Percentiles rank a stretch among this genome's conserved stretches.
phyloP scores from a whole-genome alignment of 1,140 invertebrate species.

The Manduca sexta region DNA sequence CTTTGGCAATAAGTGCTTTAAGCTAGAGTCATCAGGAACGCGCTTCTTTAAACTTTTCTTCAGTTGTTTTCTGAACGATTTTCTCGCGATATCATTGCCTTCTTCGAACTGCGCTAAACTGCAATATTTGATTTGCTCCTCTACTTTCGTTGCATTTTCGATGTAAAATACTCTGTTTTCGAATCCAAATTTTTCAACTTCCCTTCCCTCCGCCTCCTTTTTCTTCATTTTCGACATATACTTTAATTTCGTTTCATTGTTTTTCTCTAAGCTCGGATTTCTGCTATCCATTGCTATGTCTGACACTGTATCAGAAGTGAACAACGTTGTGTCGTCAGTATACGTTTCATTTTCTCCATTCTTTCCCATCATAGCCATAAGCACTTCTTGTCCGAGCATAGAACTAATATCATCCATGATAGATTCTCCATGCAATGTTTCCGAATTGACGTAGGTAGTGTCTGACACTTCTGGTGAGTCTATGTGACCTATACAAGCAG shows the following conservation, averaged over 20 bases:
- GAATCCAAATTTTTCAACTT: conserved; percentile 78
- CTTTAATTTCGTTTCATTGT: conserved; percentile 60
- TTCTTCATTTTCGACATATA: conserved; percentile 68
- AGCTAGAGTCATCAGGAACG: conserved; percentile 32
- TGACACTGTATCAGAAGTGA: conserved; percentile 75
- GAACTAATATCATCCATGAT: conserved; percentile 85
- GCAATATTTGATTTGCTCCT: conserved; percentile 78
- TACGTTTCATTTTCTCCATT: conserved; percentile 79
- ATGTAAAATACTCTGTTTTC: conserved; percentile 80
- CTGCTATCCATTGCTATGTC: conserved; percentile 68
- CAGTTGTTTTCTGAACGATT: conserved; percentile 79
- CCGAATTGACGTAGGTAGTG: conserved; percentile 76
- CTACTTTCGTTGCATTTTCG: conserved; percentile 72
- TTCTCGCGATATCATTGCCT: conserved; percentile 84
- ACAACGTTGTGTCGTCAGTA: conserved; percentile 78
- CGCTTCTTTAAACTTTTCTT: conserved; percentile 63
- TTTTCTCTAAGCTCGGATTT: conserved; percentile 67
- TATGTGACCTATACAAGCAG: conserved; percentile 81
- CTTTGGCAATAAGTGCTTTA: conserved; percentile 51
- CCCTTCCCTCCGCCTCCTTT: conserved; percentile 68
- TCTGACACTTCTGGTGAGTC: conserved; percentile 88
- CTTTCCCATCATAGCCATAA: conserved; percentile 77
- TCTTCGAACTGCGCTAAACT: conserved; percentile 85
- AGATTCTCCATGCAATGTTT: conserved; percentile 82
- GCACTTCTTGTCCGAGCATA: conserved; percentile 78